Conservation (phyloP, 2,113 vertebrate species). For the Nematolebias whitei region DNA sequence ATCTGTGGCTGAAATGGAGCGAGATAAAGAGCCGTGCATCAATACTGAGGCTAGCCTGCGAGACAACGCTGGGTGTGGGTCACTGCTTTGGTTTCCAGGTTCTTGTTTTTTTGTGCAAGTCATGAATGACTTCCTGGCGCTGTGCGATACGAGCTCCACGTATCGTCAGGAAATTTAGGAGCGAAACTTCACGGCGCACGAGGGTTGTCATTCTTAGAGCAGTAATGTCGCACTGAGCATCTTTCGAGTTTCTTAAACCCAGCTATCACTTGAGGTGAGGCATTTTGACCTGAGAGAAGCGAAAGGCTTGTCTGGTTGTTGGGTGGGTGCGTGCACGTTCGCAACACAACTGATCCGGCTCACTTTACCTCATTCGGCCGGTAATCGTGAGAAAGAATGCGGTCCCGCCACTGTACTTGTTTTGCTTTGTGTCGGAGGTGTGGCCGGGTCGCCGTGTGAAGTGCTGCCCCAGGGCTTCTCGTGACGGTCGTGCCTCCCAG, state of each 20-base stretch:
- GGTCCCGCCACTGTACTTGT: constrained; percentile 63
- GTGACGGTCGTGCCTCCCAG: constrained; percentile 51
- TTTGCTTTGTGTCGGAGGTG: constrained; percentile 60
- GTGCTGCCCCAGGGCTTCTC: constrained; percentile 34
- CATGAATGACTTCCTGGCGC: constrained; percentile 60
- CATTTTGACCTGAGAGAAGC: constrained; percentile 10
- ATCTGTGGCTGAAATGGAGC: constrained; percentile 64
- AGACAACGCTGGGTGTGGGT: constrained; percentile 68
- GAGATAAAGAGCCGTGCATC: constrained; percentile 68
- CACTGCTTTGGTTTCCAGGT: constrained; percentile 53
- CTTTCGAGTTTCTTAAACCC: too few species aligned
- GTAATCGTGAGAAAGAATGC: constrained; percentile 78
- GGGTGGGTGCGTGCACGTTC: constrained; percentile 12
- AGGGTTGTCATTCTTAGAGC: too few species aligned
- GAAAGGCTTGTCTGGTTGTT: constrained; percentile 20
- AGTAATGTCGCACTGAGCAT: too few species aligned
- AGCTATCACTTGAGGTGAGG: background rate
- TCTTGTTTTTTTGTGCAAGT: constrained; percentile 70
- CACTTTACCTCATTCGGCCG: constrained; percentile 57
- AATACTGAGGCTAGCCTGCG: constrained; percentile 47
- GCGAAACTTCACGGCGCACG: too few species aligned
- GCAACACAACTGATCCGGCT: constrained; percentile 59
- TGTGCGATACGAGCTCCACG: constrained; percentile 34
- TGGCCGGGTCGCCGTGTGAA: constrained; percentile 47
- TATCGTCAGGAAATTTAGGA: constrained; percentile 33